Evolutionary conservation across 2,797 vertebrate species (phyloP), one percentile per base, ranked within the genome.

Genomic region (Alectoris magna): DNA sequence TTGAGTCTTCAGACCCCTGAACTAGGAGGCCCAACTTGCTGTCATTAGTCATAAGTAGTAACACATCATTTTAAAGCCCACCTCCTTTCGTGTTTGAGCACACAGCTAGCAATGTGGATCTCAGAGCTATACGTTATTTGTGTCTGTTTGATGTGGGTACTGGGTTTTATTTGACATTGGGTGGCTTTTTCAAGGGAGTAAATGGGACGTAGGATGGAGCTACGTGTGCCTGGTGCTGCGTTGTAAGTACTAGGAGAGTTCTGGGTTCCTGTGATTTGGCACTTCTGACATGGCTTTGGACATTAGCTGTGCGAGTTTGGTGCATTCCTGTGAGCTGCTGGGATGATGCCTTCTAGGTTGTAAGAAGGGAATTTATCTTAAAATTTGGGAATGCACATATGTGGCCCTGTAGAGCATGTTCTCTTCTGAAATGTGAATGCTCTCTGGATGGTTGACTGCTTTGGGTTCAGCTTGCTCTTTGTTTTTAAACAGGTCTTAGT

Each of bases 1-100:
- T 11, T 68, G 80, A 82, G 70, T 64, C 94, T 67, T 92, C 68
- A 81, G 48, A 91, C 78, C 83, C 59, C 63, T 81, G 81, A 81
- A 77, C 85, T 89, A 48, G 34, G 51, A 84, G 82, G n/a, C 58
- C 51, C 23, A 53, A 56, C 80, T 56, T 68, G 60, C 77, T 93
- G 74, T 84, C 53, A 9, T 84, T 88, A 71, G 60, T 90, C 51
- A 48, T 34, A 82, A 55, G 34, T 58, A 26, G 34, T 34, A 34
- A 34, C 34, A 22, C 67, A 91, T 43, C 36, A 18, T 80, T 69
- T 70, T n/a, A 58, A 63, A 93, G 77, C 31, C 53, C 80, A 44
- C 36, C 67, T 87, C 31, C 60, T 78, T 56, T 29, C 80, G 51
- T 8, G 19, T 27, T 64, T 0, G 2, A n/a, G 63, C 27, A 73